These are phyloP conservation scores for Petrocephalus schoutedeni DNA, from an alignment of 2,797 vertebrate genomes.

Conservation along the genomic window DNA sequence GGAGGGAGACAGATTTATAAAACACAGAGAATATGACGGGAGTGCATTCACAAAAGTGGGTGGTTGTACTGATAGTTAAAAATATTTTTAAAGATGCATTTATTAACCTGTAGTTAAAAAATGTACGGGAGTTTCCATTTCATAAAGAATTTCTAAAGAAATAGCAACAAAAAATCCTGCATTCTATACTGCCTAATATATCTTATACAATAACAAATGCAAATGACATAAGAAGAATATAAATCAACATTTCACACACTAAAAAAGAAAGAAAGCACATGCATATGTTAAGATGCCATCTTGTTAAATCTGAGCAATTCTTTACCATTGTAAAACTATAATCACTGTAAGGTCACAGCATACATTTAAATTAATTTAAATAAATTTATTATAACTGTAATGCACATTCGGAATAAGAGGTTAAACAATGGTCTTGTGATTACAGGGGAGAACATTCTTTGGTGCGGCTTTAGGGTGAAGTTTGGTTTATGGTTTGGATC, in stretches of 20 bases:
- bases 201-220: not conserved
- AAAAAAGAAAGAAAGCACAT: not conserved
- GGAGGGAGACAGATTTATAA: not conserved
- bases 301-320: conserved; percentile 5
- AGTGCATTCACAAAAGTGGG: not conserved
- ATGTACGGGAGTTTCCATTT: not conserved
- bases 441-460: not conserved
- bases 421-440: not conserved
- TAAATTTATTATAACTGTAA: not conserved
- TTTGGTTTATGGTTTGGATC: not conserved
- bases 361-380: conserved; percentile 1
- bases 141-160: not conserved
- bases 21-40: not conserved
- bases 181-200: not conserved
- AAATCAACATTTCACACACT: not conserved
- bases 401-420: not conserved
- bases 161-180: not conserved
- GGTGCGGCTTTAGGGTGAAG: not conserved
- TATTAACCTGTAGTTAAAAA: not conserved
- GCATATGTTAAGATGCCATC: not conserved
- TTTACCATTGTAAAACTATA: not conserved
- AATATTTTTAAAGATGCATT: not conserved
- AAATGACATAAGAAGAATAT: not conserved
- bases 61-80: not conserved
- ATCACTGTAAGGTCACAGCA: not conserved